Base-by-base conservation (phyloP, 2,113 vertebrate species). In the Tichodroma muraria region DNA sequence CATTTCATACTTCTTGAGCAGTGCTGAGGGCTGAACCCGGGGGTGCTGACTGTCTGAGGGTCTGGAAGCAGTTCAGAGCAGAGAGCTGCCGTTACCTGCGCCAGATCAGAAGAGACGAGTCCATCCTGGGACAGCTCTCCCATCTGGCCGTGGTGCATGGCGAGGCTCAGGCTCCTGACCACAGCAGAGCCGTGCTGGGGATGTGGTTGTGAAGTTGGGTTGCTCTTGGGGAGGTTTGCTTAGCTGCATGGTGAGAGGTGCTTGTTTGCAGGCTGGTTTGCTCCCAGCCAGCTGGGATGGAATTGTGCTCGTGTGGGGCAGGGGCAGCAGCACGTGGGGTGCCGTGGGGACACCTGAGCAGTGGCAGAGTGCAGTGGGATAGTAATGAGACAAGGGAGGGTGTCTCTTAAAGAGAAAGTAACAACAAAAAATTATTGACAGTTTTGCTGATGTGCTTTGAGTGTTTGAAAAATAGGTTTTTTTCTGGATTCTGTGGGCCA, bases 141-240 rank as follows among this genome's bases (percentile, higher is more conserved):
- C 2, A 0, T 13, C 81, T 76, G 79, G 31, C 76, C 0, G 0
- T 27, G 57, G n/a, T 28, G 30, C 44, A 2, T 18, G 53, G 53
- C 28, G 17, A 71, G 35, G 59, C 76, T 82, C 35, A 19, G 61
- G 38, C 45, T 72, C 6, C 45, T 50, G 76, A 18, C 24, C 1
- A 1, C 53, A 64, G 86, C 66, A 69, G 52, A 63, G 63, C 63
- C 0, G 0, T 59, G 30, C 63, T 27, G 37, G 49, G 71, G 19
- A 3, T 47, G 71, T 22, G 87, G 31, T 15, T 30, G 53, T 85
- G 71, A 40, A 30, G 40, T 3, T 50, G 56, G 54, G 63, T 15
- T 56, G 44, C 53, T 44, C 72, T 72, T 50, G 72, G 22, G 47
- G 76, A 45, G 45, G 59, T 80, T 44, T 72, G 33, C 60, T 82